Evolutionary conservation across 2,888 invertebrate species (phyloP), one percentile per base, ranked within the genome.

Genomic region (Trissolcus brochymenae): DNA sequence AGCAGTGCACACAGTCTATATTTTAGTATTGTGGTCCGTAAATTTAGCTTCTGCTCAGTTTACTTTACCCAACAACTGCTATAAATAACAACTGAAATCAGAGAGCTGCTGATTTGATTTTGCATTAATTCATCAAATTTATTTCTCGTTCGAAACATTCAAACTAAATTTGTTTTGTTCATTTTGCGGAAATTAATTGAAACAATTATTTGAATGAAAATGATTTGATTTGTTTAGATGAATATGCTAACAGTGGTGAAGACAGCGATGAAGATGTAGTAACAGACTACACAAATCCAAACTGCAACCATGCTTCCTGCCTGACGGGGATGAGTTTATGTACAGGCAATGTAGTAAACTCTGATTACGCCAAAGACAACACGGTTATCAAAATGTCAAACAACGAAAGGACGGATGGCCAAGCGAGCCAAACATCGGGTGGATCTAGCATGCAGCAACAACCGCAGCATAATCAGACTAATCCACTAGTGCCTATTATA

Each of bases 201-300:
- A 13, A 43, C 19, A n/a, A 13, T 4, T 25, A 13, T 54, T 11
- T 35, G 7, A 7, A 16, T 56, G 40, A 16, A 40, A 13, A 0
- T 16, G 9, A 56, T 35, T 9, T 50, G 40, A 35, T 59, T 53
- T 51, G 53, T 60, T 25, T 55, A 93, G 94, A 94, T 92, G 94
- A 94, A 89, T 93, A 93, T 86, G 91, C 91, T 78, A 91, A 91
- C 85, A 93, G 93, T 90, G 93, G 92, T 71, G 92, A 93, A 68
- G 94, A 94, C 89, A 94, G 94, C 90, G 94, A 94, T 90, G 94
- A 94, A 89, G 94, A 94, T 93, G 93, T 94, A 91, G 93, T 94
- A 89, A 94, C 94, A 50, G 94, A 94, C 88, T 94, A 94, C 90
- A 84, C 86, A 67, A 85, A 86, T 77, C 80, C 86, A 21, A 86